Conservation (phyloP, 1,140 invertebrate genomes). For the Dendroctonus ponderosae region DNA sequence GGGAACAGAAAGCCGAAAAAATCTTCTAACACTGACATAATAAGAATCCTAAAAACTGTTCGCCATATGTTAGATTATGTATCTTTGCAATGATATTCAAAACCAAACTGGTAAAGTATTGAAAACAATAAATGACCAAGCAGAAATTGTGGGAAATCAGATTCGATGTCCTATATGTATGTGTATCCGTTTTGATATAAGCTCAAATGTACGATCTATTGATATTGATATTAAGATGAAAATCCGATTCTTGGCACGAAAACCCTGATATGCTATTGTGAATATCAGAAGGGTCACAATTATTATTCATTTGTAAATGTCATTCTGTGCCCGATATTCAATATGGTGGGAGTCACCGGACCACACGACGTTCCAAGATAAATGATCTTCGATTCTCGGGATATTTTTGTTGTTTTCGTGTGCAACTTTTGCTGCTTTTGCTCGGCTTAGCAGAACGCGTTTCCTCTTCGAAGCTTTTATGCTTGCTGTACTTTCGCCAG, state of each 20-base stretch:
- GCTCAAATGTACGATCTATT: too few relatives aligned
- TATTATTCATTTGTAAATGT: slow-evolving; percentile 50
- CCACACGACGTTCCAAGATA: slow-evolving; percentile 46
- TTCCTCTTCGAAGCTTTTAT: slow-evolving; percentile 35
- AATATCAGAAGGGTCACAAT: slow-evolving; percentile 47
- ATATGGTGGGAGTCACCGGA: slow-evolving; percentile 47
- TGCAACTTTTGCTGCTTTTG: slow-evolving; percentile 18
- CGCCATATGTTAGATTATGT: too few relatives aligned
- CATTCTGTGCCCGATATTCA: slow-evolving; percentile 47
- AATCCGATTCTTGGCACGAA: slow-evolving; percentile 18
- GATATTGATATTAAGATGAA: slow-evolving; percentile 6
- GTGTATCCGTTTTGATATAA: too few relatives aligned
- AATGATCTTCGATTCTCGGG: slow-evolving; percentile 47
- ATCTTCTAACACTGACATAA: too few relatives aligned
- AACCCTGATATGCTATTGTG: slow-evolving; percentile 39
- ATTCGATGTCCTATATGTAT: too few relatives aligned
- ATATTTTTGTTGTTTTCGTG: slow-evolving; percentile 42
- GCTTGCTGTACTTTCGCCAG: background rate
- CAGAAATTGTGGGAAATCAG: too few relatives aligned
- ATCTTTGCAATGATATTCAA: too few relatives aligned
- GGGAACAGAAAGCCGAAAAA: too few relatives aligned
- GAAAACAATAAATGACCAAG: too few relatives aligned
- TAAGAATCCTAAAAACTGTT: too few relatives aligned
- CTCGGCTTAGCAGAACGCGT: slow-evolving; percentile 32
- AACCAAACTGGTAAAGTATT: too few relatives aligned